A percentile compares a stretch with the other conserved stretches of the same genome.
Conservation (phyloP, 92 coral and sea anemone genomes). For the Phenganax marumi region DNA sequence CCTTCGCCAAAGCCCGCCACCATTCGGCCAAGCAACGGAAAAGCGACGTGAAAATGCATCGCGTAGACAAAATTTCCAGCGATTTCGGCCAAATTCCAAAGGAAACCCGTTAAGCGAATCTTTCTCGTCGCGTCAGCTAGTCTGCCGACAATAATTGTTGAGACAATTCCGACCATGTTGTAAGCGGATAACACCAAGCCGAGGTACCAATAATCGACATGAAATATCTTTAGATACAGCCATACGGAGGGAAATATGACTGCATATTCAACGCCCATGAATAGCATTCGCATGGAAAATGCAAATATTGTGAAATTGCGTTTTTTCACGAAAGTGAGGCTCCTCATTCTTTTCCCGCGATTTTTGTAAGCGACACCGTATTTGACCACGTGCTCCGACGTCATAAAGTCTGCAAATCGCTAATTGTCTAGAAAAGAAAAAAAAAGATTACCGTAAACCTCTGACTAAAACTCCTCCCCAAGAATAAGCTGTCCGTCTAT, state of each 20-base stretch:
- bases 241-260: conserved; percentile 44
- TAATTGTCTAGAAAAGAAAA: conserved; percentile 14
- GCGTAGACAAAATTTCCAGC: conserved; percentile 41
- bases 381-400: neutral
- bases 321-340: conserved; percentile 6
- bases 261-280: conserved; percentile 42
- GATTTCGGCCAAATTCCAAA: conserved; percentile 39
- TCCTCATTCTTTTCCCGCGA: neutral
- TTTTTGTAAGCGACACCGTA: conserved; percentile 22
- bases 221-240: conserved; percentile 40
- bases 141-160: conserved; percentile 28
- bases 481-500: neutral
- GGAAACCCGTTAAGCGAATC: conserved; percentile 29
- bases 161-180: conserved; percentile 40
- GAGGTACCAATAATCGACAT: conserved; percentile 41
- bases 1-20: conserved; percentile 42
- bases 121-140: conserved; percentile 35
- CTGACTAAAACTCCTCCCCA: neutral
- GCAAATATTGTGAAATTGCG: conserved; percentile 18
- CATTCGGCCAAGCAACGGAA: conserved; percentile 38
- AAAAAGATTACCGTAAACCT: neutral
- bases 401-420: neutral
- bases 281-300: conserved; percentile 32
- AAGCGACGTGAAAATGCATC: conserved; percentile 28
- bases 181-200: conserved; percentile 40